Evolutionary conservation across 2,113 vertebrate genomes (phyloP), one percentile per base, ranked within the genome.

Genomic region (Muntiacus reevesi): DNA sequence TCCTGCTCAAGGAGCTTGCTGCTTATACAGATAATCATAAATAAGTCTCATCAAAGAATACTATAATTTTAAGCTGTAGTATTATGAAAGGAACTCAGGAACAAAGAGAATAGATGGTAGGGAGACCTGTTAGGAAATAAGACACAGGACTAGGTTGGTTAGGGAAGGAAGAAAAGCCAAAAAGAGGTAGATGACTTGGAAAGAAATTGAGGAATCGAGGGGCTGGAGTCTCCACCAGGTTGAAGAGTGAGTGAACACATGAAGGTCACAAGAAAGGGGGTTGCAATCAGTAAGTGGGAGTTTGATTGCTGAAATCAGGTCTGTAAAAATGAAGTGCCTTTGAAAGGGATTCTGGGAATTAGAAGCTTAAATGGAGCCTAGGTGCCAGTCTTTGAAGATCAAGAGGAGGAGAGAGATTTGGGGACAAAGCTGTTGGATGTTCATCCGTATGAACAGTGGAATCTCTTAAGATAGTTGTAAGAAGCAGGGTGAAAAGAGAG

Each of bases 391-490:
- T 94, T 92, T 87, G 21, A 92, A 87, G 19, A 40, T 78, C 40
- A 90, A 33, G 62, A 92, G 47, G 45, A 91, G 78, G 45, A 82
- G 33, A 92, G 57, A 94, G 93, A 47, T 92, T 89, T 86, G 21
- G 67, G 59, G n/a, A 23, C 47, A 86, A 83, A 78, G 5, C 28
- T 92, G 30, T 89, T 89, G 40, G 25, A 33, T 64, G 25, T 55
- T 95, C 55, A 84, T 90, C 55, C 94, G 0, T 89, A 4, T 95
- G 47, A 91, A 83, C 12, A 82, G 14, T 78, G 76, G 19, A 81
- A 55, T 95, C 60, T 93, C 54, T 91, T 92, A 96, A 92, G 54
- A 96, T 74, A 95, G 30, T 93, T 94, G 76, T 92, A 83, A 19
- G 86, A 96, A 84, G 84, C 52, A 59, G n/a, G 16, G 55, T 81